Base-by-base conservation (phyloP, 2,113 vertebrate genomes). In the Ammodytes dubius region DNA sequence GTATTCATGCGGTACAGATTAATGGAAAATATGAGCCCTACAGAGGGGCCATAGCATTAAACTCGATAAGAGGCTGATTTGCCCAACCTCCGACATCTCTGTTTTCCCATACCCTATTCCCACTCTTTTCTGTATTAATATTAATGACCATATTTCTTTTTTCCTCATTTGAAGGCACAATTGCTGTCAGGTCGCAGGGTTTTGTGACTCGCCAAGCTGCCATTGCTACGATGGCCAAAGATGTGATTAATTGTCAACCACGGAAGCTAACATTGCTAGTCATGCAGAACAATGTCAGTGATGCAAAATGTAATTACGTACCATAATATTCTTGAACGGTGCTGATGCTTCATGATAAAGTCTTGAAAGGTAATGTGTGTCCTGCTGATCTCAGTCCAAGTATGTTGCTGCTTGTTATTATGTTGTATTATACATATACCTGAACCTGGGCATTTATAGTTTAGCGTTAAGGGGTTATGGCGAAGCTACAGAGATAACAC, bases 1-100 rank as follows among this genome's bases (percentile, higher is more conserved):
- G 94, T 95, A 95, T 95, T 94, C 95, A 94, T 94, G 87, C 61
- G 70, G 85, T 56, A 88, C 85, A 89, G 88, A 93, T 93, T 93
- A 95, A 94, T 93, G 89, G 91, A 90, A 93, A 94, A 93, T 93
- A 91, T 88, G 92, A 94, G 92, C 75, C 75, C 80, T 88, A 87
- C 83, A 82, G 84, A 89, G 88, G 84, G 88, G 82, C 88, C 86
- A 71, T 87, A 81, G 88, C 92, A 95, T 95, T 94, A 95, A 91
- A 95, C 92, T 94, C 67, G 78, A 90, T 93, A 91, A 93, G 92
- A 81, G 27, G 81, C 88, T 88, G 88, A 93, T 94, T 93, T 95
- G 83, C 86, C 89, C 86, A 90, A 89, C 88, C 91, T 87, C 82
- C 74, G 83, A 92, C 90, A 86, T 87, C 80, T 74, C 74, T 84